These are phyloP conservation scores for Conopomorpha cramerella DNA, from an alignment of 1,140 invertebrate species.

Conservation along the genomic window DNA sequence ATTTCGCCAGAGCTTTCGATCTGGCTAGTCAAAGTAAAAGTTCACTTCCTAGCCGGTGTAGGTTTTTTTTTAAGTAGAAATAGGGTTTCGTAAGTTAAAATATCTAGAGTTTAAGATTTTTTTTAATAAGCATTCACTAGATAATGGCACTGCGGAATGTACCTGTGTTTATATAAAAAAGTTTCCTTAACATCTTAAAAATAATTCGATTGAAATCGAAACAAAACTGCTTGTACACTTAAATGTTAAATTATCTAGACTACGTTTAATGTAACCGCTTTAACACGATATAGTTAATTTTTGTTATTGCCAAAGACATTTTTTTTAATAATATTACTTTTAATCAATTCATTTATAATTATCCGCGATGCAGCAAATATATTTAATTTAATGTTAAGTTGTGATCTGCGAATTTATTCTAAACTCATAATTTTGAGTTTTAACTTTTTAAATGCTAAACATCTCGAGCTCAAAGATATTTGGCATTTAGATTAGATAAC, in stretches of 20 bases:
- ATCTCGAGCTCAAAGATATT: conserved; percentile 50
- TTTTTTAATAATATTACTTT: no score
- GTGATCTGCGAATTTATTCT: conserved; percentile 52
- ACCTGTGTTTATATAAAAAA: conserved; percentile 50
- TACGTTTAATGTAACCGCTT: conserved; percentile 33
- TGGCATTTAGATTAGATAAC: conserved; percentile 27
- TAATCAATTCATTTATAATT: conserved; percentile 18
- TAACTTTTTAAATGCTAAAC: conserved; percentile 37
- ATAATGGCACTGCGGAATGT: conserved; percentile 54
- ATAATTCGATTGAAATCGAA: conserved; percentile 39
- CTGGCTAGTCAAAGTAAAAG: no score
- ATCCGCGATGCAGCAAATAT: conserved; percentile 45
- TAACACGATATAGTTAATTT: no score
- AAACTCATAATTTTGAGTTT: conserved; percentile 37
- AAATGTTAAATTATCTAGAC: conserved; percentile 25
- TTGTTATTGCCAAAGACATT: conserved; percentile 49
- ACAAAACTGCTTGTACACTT: no score
- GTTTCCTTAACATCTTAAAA: conserved; percentile 46
- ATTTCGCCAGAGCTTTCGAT: no score
- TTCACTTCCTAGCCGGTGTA: no score
- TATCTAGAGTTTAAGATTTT: conserved; percentile 40
- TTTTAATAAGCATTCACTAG: conserved; percentile 40
- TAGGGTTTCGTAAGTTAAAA: no score
- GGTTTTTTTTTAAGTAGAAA: no score
- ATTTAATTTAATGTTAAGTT: conserved; percentile 56